A percentile compares a stretch with the other conserved stretches of the same genome.
Evolutionary conservation across 2,797 vertebrate species (phyloP).

Genomic region (Mastacembelus armatus): DNA sequence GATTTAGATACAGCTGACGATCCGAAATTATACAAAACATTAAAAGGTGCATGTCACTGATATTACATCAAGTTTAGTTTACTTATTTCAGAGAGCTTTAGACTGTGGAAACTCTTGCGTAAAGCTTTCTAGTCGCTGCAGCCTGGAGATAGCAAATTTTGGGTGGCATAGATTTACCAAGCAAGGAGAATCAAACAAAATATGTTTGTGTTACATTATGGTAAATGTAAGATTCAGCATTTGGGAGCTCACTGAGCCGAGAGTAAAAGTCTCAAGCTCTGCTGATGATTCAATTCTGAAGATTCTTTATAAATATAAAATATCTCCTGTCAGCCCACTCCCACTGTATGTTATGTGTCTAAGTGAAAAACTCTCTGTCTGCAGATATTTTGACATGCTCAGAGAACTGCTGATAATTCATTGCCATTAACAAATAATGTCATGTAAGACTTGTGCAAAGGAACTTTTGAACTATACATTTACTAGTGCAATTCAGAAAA

Average conservation of each 20-base stretch:
- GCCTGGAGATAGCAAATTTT: neutral
- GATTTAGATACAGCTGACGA: constrained; percentile 14
- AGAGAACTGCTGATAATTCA: neutral
- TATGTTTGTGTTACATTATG: neutral
- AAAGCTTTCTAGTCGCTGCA: neutral
- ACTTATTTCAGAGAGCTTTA: constrained; percentile 52
- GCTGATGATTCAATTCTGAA: neutral
- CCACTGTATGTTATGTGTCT: neutral
- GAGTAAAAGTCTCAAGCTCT: neutral
- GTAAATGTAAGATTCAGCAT: neutral
- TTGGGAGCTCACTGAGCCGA: neutral
- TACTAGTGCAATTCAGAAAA: neutral
- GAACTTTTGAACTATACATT: constrained; percentile 2
- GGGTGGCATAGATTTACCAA: neutral
- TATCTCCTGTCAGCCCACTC: neutral
- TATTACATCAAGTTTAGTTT: constrained; percentile 8
- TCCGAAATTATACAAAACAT: constrained; percentile 15
- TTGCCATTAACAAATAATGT: neutral
- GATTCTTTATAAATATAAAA: neutral
- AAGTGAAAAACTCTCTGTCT: neutral
- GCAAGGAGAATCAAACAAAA: neutral
- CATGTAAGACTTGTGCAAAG: constrained; percentile 6
- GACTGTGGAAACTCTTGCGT: neutral
- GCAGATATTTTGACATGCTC: neutral
- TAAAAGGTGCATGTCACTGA: neutral